A percentile compares a stretch with the other conserved stretches of the same genome.
Evolutionary conservation across 2,113 vertebrate species (phyloP).

Genomic region (Herpailurus yagouaroundi): DNA sequence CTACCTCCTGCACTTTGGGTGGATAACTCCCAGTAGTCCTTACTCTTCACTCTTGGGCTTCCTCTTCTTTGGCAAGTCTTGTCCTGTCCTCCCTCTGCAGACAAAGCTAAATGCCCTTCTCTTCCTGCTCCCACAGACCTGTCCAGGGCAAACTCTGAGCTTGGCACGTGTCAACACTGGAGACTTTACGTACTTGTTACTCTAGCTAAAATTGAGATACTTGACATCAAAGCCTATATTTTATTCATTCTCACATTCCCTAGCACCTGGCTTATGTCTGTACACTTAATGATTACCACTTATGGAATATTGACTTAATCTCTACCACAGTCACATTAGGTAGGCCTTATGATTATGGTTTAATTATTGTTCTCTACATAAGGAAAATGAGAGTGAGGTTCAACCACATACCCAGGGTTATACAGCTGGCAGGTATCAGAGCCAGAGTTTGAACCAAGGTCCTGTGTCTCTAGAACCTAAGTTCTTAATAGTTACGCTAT

Average conservation of each 20-base stretch:
- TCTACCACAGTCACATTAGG: not conserved
- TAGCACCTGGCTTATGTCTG: not conserved
- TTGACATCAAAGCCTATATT: not conserved
- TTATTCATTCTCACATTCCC: not conserved
- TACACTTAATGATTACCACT: not conserved
- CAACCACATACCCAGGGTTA: not conserved
- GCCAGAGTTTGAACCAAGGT: not conserved
- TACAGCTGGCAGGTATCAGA: not conserved
- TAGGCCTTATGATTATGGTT: not conserved
- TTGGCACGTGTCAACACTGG: not conserved
- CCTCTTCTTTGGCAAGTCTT: not conserved
- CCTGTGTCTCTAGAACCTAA: not conserved
- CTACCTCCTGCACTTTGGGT: not conserved
- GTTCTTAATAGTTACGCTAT: not conserved
- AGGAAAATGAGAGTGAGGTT: not conserved
- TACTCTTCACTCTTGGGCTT: not conserved
- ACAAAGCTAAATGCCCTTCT: not conserved
- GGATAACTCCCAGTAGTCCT: not conserved
- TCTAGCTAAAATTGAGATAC: slow-evolving; percentile 15
- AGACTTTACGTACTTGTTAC: not conserved
- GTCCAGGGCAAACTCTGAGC: not conserved
- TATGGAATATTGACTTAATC: not conserved
- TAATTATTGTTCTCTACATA: not conserved
- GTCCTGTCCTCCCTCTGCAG: not conserved
- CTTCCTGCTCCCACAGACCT: not conserved